phyloP scores from a whole-genome alignment of 2,113 vertebrate genomes.

The Phasianus colchicus region DNA sequence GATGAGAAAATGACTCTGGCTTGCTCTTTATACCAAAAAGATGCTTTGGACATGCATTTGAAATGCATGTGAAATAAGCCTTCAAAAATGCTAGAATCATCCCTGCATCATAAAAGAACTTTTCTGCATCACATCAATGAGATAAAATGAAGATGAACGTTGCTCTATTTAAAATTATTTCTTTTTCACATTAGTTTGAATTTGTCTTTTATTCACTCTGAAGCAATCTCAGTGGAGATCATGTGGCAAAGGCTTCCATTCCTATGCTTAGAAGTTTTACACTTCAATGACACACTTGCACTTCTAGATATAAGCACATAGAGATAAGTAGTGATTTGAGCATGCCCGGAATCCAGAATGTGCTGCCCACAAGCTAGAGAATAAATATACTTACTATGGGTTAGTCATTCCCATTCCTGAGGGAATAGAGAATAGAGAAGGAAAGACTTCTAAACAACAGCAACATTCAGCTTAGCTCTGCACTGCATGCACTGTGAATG shows the following conservation, averaged over 20 bases:
- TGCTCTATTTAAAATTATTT: conserved; percentile 50
- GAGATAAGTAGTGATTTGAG: background rate
- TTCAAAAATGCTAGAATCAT: conserved; percentile 44
- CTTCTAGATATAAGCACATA: conserved; percentile 39
- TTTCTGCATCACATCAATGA: conserved; percentile 47
- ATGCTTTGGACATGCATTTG: conserved; percentile 38
- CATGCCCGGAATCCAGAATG: conserved; percentile 25
- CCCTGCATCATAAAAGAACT: background rate
- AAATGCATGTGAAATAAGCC: conserved; percentile 49
- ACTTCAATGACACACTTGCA: conserved; percentile 49
- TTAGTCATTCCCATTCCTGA: background rate
- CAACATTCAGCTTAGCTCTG: background rate
- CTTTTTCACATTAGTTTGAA: conserved; percentile 28
- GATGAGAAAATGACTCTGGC: background rate
- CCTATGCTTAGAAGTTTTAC: conserved; percentile 4
- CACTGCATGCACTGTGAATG: accelerated
- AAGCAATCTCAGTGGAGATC: conserved; percentile 53
- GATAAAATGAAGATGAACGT: conserved; percentile 47
- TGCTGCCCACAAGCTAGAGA: background rate
- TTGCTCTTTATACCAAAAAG: conserved; percentile 21
- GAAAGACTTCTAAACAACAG: background rate
- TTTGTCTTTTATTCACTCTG: conserved; percentile 39
- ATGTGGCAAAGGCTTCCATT: background rate
- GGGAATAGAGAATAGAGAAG: background rate
- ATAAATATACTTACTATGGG: background rate